Base-by-base conservation (phyloP, 1,140 invertebrate genomes). In the Hylaeus anthracinus region DNA sequence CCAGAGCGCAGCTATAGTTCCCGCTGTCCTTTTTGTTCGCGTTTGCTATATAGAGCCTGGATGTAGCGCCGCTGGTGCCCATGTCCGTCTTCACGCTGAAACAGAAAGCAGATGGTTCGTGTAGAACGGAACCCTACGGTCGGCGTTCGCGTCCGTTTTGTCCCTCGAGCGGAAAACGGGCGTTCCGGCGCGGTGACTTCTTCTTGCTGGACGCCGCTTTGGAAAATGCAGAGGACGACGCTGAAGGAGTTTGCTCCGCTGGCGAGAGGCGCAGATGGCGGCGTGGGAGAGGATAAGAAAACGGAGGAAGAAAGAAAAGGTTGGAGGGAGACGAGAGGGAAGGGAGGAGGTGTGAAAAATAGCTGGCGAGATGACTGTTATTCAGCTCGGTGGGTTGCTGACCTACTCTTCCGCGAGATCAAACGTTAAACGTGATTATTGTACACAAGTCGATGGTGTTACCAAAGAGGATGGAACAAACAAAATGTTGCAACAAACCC, bases 11-110 rank as follows among this genome's bases (percentile, higher is more conserved):
- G 69, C 96, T 97, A 90, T 98, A 98, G 91, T 97, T 97, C 41
- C 97, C 97, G n/a, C 97, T 97, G 90, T 98, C 97, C 84, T 95
- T 95, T 84, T 95, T 95, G 88, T 96, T 96, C 48, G 97, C 97
- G 92, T 97, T 97, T 78, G 96, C 96, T 82, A 98, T 97, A 92
- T 97, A 97, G 65, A 98, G 95, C 26, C 96, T 94, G 74, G 96
- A 97, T 51, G 97, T 94, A 14, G 96, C 97, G 39, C 96, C 96
- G 85, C 96, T 96, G 12, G 95, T 94, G 67, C 96, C 94, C 88
- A 97, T 96, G 91, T 97, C 96, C 58, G 97, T 97, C 93, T 97
- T 97, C 45, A 97, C 96, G 88, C 97, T 97, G 94, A 39, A 82
- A 82, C 67, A 82, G 64, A 79, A 79, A 72, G 53, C 66, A 79